Evolutionary conservation across 2,888 invertebrate species (phyloP).

Genomic region (Diadromus collaris): DNA sequence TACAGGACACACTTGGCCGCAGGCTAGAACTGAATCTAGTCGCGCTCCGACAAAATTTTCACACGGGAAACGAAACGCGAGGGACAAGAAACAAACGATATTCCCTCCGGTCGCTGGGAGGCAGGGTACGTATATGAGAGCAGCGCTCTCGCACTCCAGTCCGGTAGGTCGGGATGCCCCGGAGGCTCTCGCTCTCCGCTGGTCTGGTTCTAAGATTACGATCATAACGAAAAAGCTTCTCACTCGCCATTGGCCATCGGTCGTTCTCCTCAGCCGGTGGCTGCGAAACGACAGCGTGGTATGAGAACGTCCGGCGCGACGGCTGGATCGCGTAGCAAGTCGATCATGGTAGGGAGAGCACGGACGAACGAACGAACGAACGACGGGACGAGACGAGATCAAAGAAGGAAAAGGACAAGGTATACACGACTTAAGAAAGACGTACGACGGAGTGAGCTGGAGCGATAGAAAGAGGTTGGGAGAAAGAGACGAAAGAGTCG

Average conservation of each 20-base stretch:
- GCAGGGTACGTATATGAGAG: slow-evolving; percentile 57
- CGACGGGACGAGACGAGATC: slow-evolving; percentile 48
- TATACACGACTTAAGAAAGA: slow-evolving; percentile 3
- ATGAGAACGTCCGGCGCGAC: slow-evolving; percentile 70
- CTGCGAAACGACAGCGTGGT: slow-evolving; percentile 45
- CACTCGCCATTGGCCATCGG: slow-evolving; percentile 65
- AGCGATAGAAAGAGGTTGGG: not conserved
- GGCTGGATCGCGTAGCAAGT: slow-evolving; percentile 66
- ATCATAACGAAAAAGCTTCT: slow-evolving; percentile 76
- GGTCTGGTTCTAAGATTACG: slow-evolving; percentile 75
- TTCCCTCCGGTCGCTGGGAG: slow-evolving; percentile 14
- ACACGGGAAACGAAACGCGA: slow-evolving; percentile 22
- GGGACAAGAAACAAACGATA: slow-evolving; percentile 28
- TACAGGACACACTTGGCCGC: not conserved
- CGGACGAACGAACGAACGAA: slow-evolving; percentile 17
- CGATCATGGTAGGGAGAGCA: slow-evolving; percentile 34
- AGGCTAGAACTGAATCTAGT: not conserved
- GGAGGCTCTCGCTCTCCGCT: slow-evolving; percentile 58
- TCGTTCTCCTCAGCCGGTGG: slow-evolving; percentile 16
- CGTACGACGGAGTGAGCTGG: not conserved
- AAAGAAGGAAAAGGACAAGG: slow-evolving; percentile 38
- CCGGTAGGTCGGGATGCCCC: slow-evolving; percentile 70
- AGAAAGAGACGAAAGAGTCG: slow-evolving; percentile 19
- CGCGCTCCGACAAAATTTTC: not conserved
- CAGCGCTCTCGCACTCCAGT: slow-evolving; percentile 61